Base-by-base conservation (phyloP, 2,888 invertebrate species). In the Lithophane semibrunnea region DNA sequence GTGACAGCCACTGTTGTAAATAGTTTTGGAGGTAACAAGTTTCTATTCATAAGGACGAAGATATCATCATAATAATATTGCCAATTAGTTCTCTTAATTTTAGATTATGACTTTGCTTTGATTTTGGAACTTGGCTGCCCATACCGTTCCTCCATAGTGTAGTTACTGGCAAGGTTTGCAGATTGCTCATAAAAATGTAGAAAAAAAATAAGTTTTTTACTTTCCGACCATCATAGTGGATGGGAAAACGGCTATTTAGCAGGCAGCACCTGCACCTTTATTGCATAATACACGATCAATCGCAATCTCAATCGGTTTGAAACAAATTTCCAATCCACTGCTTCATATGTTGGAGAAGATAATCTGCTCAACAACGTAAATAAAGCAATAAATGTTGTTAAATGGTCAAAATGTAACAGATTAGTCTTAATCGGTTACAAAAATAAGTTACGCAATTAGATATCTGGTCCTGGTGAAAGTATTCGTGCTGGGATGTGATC, bases 1-100 rank as follows among this genome's bases (percentile, higher is more conserved):
- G 29, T 81, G 84, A 83, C 81, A 86, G 75, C 42, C 49, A 65
- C 73, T 83, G 75, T 87, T 75, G 37, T 42, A 58, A 77, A 67
- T 44, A 65, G 72, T 75, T 85, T 76, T 79, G 52, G 42, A 79
- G 67, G 75, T 73, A 60, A 42, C 69, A 73, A 60, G 60, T 58
- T 68, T 67, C 49, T 77, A 75, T 72, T 82, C 66, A 56, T 75
- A 75, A 37, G 5, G 12, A 29, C n/a, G n/a, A 68, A 64, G 47
- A 68, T 72, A 60, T 58, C 47, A 54, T 54, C 29, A 18, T 60
- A 29, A 29, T 29, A 29, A 29, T 29, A 52, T 60, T 60, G 42
- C 37, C 24, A 63, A n/a, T 58, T 77, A 9, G 9, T 44, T 60
- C 2, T 37, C 49, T 10, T 60, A 42, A 71, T 64, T 73, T 60